These are phyloP conservation scores for Synanthedon formicaeformis DNA, from an alignment of 2,888 invertebrate species.

Conservation along the genomic window DNA sequence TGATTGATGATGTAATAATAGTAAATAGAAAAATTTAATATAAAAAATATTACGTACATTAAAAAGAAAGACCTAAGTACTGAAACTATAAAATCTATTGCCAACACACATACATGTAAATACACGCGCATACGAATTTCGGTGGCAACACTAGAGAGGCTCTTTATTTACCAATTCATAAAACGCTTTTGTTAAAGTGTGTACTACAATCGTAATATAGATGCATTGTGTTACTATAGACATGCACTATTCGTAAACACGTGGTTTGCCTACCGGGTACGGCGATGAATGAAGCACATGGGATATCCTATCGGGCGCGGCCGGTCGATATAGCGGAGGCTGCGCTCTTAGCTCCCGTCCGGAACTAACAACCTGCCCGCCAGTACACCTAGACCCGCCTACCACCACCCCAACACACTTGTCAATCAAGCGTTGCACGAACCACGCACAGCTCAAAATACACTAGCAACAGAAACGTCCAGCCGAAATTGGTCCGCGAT, in stretches of 20 bases:
- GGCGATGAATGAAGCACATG: constrained; percentile 50
- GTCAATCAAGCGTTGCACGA: not conserved
- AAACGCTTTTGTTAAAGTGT: no score
- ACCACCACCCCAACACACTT: not conserved
- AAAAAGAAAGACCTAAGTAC: no score
- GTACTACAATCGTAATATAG: constrained; percentile 1
- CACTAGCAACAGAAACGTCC: not conserved
- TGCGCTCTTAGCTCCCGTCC: constrained; percentile 44
- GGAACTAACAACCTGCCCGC: constrained; percentile 15
- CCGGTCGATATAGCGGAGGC: constrained; percentile 55
- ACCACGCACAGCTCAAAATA: not conserved
- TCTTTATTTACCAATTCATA: no score
- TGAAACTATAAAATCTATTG: no score
- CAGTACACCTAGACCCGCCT: not conserved
- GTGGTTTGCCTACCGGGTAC: not conserved
- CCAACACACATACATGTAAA: no score
- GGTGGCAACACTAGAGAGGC: no score
- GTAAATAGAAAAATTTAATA: no score
- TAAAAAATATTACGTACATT: no score
- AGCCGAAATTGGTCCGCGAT: not conserved
- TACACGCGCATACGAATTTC: no score
- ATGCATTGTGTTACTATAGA: not conserved
- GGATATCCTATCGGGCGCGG: constrained; percentile 31
- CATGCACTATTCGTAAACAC: not conserved
- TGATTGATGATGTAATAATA: no score